Conservation (phyloP, 2,888 invertebrate genomes). For the Standfussiana lucernea region DNA sequence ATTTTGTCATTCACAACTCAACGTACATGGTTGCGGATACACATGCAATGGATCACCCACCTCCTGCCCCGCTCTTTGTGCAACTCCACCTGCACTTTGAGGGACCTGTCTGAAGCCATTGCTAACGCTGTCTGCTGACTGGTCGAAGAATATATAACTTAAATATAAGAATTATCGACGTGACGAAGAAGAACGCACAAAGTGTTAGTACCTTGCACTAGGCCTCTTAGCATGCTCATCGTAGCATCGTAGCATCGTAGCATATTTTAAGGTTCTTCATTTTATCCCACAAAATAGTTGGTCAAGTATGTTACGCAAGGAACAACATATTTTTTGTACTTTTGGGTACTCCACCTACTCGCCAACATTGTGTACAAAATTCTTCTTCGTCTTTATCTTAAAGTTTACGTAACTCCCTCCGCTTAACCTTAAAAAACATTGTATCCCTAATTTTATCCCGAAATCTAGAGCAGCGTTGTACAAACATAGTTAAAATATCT, state of each 20-base stretch:
- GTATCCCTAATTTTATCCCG: slow-evolving; percentile 34
- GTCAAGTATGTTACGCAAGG: background rate
- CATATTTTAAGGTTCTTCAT: background rate
- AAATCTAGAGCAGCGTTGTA: slow-evolving; percentile 39
- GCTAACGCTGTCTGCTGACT: background rate
- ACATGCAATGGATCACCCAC: too few relatives aligned
- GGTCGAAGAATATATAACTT: background rate
- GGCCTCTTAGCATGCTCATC: background rate
- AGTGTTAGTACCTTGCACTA: background rate
- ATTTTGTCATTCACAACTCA: background rate
- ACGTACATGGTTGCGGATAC: background rate
- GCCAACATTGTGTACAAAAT: slow-evolving; percentile 35
- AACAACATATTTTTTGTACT: slow-evolving; percentile 8
- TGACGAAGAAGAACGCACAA: background rate
- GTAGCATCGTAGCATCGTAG: too few relatives aligned
- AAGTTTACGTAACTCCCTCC: slow-evolving; percentile 37
- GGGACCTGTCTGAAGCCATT: background rate
- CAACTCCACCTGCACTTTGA: background rate
- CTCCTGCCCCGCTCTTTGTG: background rate
- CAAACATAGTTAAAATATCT: slow-evolving; percentile 37
- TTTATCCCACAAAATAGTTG: background rate
- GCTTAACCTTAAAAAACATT: slow-evolving; percentile 49
- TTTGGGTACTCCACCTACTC: background rate
- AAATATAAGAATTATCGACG: background rate
- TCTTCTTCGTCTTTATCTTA: slow-evolving; percentile 25